These are phyloP conservation scores for Netelia melanura DNA, from an alignment of 2,888 invertebrate genomes.

Conservation along the genomic window DNA sequence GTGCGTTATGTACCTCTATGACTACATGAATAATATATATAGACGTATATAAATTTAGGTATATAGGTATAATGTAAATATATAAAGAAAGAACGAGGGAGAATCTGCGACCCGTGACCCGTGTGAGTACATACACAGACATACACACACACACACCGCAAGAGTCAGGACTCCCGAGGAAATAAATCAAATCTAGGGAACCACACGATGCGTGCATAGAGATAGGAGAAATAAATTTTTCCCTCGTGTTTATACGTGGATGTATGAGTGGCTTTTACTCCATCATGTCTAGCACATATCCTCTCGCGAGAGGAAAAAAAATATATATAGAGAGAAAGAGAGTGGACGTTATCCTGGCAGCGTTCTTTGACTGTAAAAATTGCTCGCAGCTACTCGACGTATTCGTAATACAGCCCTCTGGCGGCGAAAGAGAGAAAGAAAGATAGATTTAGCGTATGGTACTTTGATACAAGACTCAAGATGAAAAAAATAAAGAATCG, in stretches of 20 bases:
- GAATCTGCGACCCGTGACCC: slow-evolving; percentile 63
- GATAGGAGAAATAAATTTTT: slow-evolving; percentile 57
- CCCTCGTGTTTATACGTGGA: background rate
- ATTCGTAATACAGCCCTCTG: slow-evolving; percentile 1
- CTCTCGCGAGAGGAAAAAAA: background rate
- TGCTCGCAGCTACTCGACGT: slow-evolving; percentile 7
- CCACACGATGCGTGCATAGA: slow-evolving; percentile 63
- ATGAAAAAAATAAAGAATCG: background rate
- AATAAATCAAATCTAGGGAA: slow-evolving; percentile 66
- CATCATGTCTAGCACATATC: slow-evolving; percentile 31
- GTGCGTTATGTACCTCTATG: background rate
- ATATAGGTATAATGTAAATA: background rate
- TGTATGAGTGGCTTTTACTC: slow-evolving; percentile 25
- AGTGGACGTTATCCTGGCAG: slow-evolving; percentile 57
- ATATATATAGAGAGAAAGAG: slow-evolving; percentile 7
- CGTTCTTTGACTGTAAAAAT: slow-evolving; percentile 25
- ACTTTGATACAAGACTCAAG: background rate
- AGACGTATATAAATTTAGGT: background rate
- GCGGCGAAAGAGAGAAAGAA: background rate
- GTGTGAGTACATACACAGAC: slow-evolving; percentile 4
- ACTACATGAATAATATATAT: background rate
- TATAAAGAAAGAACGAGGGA: slow-evolving; percentile 50
- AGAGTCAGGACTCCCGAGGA: slow-evolving; percentile 53
- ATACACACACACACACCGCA: slow-evolving; percentile 35
- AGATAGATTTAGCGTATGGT: background rate